phyloP scores from a whole-genome alignment of 2,888 invertebrate genomes.

The Argynnis bischoffii region DNA sequence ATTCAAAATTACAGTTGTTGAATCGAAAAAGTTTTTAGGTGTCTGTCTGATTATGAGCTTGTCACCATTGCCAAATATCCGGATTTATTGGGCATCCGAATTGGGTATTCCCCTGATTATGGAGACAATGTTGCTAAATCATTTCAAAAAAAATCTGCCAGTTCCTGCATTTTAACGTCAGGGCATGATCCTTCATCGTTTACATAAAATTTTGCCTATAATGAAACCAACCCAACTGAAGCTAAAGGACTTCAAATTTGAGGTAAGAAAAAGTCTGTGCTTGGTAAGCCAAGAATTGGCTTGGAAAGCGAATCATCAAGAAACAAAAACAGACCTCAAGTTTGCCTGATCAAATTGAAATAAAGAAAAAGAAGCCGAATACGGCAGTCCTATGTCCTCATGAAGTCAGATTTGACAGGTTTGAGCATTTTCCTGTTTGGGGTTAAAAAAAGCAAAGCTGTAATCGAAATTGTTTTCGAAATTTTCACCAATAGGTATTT shows the following conservation, averaged over 20 bases:
- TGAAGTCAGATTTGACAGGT: background rate
- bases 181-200: too few species aligned
- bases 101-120: slow-evolving; percentile 35
- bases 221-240: too few species aligned
- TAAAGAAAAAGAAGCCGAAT: background rate
- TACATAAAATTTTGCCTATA: too few species aligned
- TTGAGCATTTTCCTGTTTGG: background rate
- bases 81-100: too few species aligned
- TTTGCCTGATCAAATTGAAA: background rate
- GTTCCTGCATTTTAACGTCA: too few species aligned
- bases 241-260: background rate
- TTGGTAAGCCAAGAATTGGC: too few species aligned
- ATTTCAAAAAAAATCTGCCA: too few species aligned
- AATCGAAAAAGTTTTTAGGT: slow-evolving; percentile 32
- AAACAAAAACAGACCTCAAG: too few species aligned
- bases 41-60: slow-evolving; percentile 29
- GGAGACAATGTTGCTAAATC: too few species aligned
- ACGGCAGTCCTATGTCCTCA: background rate
- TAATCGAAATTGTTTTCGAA: background rate
- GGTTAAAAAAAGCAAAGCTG: too few species aligned
- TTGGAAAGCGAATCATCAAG: fast-evolving
- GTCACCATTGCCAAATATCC: slow-evolving; percentile 33
- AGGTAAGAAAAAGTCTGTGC: slow-evolving; percentile 28
- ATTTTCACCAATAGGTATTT: background rate
- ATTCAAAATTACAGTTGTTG: background rate